These are phyloP conservation scores for Gulo gulo DNA, from an alignment of 2,113 vertebrate genomes.

Conservation along the genomic window DNA sequence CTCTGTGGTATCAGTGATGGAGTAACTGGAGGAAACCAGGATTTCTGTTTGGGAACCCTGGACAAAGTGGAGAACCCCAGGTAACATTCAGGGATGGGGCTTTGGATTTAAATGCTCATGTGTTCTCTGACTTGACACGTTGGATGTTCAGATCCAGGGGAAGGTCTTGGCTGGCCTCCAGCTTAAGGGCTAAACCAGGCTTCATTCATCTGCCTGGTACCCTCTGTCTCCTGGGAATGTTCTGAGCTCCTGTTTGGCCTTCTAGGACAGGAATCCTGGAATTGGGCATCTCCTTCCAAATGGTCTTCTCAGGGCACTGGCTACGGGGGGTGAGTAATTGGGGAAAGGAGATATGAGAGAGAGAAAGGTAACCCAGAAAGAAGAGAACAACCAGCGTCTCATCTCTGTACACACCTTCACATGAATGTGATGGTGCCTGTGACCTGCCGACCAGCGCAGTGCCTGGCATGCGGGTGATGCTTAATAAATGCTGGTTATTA, in stretches of 20 bases:
- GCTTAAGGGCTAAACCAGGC: background rate
- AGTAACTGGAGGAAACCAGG: background rate
- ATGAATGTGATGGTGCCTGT: fast-evolving
- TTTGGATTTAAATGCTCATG: background rate
- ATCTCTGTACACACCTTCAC: fast-evolving
- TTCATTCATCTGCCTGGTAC: background rate
- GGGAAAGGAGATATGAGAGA: background rate
- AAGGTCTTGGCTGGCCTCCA: background rate
- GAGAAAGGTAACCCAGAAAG: background rate
- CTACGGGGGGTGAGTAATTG: background rate
- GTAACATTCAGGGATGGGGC: background rate
- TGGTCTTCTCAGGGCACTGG: background rate
- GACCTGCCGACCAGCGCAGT: fast-evolving
- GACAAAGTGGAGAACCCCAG: background rate
- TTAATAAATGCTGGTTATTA: conserved; percentile 49
- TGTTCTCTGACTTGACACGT: background rate
- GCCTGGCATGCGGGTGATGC: background rate
- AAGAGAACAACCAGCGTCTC: fast-evolving
- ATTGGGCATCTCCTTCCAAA: background rate
- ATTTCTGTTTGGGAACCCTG: background rate
- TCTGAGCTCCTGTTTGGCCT: background rate
- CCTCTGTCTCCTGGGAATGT: background rate
- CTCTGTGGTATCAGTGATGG: background rate
- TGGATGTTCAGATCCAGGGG: background rate
- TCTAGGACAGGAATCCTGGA: background rate